phyloP scores from a whole-genome alignment of 2,797 vertebrate genomes.

The Merluccius polli region DNA sequence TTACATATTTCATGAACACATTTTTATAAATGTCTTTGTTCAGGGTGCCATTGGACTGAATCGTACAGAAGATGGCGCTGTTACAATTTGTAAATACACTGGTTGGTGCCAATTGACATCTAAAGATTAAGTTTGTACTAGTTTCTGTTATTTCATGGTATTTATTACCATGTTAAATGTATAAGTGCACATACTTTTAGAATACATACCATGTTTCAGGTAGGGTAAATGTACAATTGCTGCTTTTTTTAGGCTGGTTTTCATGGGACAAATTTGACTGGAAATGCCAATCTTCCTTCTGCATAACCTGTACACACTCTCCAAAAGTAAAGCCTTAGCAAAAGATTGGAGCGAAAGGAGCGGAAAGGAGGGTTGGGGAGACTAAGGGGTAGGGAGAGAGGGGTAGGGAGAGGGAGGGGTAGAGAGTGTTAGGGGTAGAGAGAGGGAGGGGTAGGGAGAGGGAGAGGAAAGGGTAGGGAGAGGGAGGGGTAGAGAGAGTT shows the following conservation, averaged over 20 bases:
- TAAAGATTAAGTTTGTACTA: background rate
- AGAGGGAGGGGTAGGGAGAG: background rate
- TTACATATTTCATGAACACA: background rate
- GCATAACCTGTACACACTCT: too few relatives aligned
- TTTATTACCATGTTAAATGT: background rate
- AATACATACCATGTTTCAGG: background rate
- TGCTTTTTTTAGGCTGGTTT: too few relatives aligned
- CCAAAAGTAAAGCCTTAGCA: too few relatives aligned
- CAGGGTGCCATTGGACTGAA: background rate
- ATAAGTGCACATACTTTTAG: too few relatives aligned
- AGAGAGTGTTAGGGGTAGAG: background rate
- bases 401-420: too few relatives aligned
- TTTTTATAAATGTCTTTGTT: background rate
- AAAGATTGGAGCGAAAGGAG: too few relatives aligned
- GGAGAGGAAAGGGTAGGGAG: too few relatives aligned
- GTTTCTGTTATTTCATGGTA: background rate
- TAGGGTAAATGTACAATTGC: background rate
- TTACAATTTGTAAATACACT: conserved; percentile 4
- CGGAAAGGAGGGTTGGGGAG: too few relatives aligned
- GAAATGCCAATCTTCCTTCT: too few relatives aligned
- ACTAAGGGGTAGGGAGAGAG: too few relatives aligned
- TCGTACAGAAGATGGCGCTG: conserved; percentile 42
- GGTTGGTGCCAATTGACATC: background rate
- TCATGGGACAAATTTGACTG: too few relatives aligned
- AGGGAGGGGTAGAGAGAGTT: too few relatives aligned